Conservation (phyloP, 2,888 invertebrate genomes). For the Sinohyriopsis cumingii region DNA sequence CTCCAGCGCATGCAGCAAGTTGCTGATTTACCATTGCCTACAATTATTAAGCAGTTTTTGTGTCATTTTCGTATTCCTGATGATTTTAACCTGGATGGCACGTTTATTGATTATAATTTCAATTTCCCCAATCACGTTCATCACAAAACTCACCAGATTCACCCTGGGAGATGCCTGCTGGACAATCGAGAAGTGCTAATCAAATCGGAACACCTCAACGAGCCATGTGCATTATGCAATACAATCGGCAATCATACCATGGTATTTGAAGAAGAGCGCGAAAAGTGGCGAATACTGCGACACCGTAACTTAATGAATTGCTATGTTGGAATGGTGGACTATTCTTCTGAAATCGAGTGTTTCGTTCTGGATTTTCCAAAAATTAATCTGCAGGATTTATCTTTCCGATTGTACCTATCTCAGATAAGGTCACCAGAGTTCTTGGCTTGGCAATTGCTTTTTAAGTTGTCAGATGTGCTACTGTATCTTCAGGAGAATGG, state of each 20-base stretch:
- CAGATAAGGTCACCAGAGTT: constrained; percentile 52
- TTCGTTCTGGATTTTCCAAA: constrained; percentile 62
- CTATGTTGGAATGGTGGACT: constrained; percentile 50
- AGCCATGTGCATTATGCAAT: constrained; percentile 44
- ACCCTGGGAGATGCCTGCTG: constrained; percentile 50
- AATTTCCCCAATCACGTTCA: constrained; percentile 60
- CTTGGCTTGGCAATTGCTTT: constrained; percentile 54
- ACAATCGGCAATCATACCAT: constrained; percentile 37
- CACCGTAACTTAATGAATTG: constrained; percentile 61
- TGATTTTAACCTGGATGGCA: constrained; percentile 60
- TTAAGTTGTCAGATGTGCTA: constrained; percentile 56
- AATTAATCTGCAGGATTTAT: constrained; percentile 57
- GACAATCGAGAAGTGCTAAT: constrained; percentile 52
- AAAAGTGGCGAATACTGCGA: constrained; percentile 53
- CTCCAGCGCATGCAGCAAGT: constrained; percentile 50
- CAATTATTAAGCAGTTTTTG: constrained; percentile 50
- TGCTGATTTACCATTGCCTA: constrained; percentile 54
- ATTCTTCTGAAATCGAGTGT: constrained; percentile 47
- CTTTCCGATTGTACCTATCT: constrained; percentile 48
- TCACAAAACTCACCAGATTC: constrained; percentile 55
- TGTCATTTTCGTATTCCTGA: constrained; percentile 57
- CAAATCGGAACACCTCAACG: constrained; percentile 45
- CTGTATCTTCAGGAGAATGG: constrained; percentile 49
- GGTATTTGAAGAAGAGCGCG: constrained; percentile 41
- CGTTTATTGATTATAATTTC: constrained; percentile 57